phyloP scores from a whole-genome alignment of 2,113 vertebrate genomes.

The Tichodroma muraria region DNA sequence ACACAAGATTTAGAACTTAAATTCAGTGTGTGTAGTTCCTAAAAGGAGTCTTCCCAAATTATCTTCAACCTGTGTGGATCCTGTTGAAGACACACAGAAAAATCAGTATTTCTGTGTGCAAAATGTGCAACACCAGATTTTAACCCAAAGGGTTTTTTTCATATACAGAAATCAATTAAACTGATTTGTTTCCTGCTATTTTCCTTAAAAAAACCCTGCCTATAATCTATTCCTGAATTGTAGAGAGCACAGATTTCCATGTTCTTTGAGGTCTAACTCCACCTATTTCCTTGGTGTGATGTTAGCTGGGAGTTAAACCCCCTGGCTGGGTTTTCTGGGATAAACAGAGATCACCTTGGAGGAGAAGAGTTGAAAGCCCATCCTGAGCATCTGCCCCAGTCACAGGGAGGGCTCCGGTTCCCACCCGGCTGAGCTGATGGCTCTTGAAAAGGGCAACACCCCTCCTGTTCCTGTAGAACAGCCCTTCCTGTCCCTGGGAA shows the following conservation, averaged over 20 bases:
- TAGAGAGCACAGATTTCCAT: background rate
- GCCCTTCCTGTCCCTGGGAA: background rate
- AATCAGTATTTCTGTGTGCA: background rate
- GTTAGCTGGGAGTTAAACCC: background rate
- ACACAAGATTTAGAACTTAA: background rate
- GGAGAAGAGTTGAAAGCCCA: background rate
- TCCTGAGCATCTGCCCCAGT: background rate
- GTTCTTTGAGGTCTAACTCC: background rate
- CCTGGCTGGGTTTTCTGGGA: background rate
- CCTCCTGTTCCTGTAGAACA: background rate
- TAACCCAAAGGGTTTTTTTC: background rate
- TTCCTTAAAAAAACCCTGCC: accelerated
- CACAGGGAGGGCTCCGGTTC: background rate
- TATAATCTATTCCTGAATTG: background rate
- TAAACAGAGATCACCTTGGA: background rate
- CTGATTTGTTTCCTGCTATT: background rate
- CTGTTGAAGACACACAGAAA: background rate
- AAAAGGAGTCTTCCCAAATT: background rate
- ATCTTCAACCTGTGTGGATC: background rate
- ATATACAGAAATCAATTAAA: background rate
- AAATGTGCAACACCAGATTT: background rate
- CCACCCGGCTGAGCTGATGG: background rate
- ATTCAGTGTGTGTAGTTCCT: background rate
- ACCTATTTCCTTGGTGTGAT: background rate
- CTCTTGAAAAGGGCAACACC: background rate